A percentile compares a stretch with the other conserved stretches of the same genome.
Evolutionary conservation across 2,797 vertebrate species (phyloP).

Genomic region (Anniella stebbinsi): DNA sequence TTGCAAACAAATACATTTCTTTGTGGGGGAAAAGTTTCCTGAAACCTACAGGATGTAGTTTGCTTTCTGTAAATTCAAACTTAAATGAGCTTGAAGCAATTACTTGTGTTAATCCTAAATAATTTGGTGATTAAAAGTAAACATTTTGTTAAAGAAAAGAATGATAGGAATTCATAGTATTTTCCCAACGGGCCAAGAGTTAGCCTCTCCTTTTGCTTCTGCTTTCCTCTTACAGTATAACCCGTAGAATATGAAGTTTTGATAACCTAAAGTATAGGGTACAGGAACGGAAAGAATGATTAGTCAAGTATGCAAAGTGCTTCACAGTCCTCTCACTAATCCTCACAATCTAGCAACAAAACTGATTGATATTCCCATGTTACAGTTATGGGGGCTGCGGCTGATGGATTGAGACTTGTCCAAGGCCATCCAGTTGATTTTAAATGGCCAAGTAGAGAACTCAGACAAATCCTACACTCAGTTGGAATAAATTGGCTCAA

Average conservation of each 20-base stretch:
- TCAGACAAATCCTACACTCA: background rate
- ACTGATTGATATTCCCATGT: conserved; percentile 12
- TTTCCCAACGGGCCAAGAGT: conserved; percentile 82
- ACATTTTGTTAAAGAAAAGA: conserved; percentile 87
- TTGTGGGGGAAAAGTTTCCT: conserved; percentile 47
- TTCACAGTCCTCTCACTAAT: background rate
- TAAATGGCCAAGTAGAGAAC: background rate
- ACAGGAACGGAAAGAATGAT: background rate
- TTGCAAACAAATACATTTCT: conserved; percentile 59
- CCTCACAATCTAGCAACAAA: conserved; percentile 11
- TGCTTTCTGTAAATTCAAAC: conserved; percentile 88
- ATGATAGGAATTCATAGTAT: conserved; percentile 93
- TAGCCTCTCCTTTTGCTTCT: conserved; percentile 47
- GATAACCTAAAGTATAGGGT: conserved; percentile 64
- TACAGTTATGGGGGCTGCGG: background rate
- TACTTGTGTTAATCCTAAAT: conserved; percentile 88
- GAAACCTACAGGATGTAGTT: conserved; percentile 77
- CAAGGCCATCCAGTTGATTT: background rate
- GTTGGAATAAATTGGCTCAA: background rate
- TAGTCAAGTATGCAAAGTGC: background rate
- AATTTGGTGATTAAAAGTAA: conserved; percentile 87
- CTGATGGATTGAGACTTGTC: background rate
- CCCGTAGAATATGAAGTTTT: conserved; percentile 71
- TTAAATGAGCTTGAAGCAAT: conserved; percentile 86
- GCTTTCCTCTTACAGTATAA: conserved; percentile 66